Evolutionary conservation across 37 sponge, comb jelly and placozoan genomes (phyloP).

Genomic region (Geodia barretti): DNA sequence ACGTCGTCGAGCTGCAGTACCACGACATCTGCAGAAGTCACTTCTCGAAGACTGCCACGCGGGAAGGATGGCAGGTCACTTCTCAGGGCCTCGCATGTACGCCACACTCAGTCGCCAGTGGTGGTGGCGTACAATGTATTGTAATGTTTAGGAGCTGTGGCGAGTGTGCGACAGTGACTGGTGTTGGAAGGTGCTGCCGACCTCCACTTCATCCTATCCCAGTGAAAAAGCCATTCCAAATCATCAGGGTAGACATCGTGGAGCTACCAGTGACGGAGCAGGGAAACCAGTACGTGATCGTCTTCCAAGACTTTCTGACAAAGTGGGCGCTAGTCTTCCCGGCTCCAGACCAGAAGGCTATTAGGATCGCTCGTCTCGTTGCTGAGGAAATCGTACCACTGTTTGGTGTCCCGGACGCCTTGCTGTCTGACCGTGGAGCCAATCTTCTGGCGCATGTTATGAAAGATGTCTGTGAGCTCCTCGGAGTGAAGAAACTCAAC

Average conservation of each 20-base stretch:
- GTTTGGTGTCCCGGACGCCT: conserved; percentile 34
- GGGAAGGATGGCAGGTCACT: conserved; percentile 54
- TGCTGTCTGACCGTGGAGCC: conserved; percentile 32
- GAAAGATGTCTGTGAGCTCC: conserved; percentile 32
- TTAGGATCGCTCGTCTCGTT: conserved; percentile 26
- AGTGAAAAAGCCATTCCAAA: conserved; percentile 50
- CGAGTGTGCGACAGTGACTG: conserved; percentile 27
- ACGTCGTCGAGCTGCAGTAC: conserved; percentile 44
- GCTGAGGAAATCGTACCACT: conserved; percentile 29
- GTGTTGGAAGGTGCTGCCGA: not conserved
- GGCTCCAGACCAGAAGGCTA: conserved; percentile 45
- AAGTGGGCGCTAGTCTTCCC: conserved; percentile 61
- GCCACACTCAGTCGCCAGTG: not conserved
- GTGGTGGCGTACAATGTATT: conserved; percentile 64
- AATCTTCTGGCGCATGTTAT: conserved; percentile 34
- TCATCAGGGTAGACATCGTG: conserved; percentile 53
- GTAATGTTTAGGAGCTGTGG: no score
- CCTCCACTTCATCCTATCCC: conserved; percentile 63
- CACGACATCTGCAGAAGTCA: conserved; percentile 9
- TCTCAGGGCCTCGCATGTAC: conserved; percentile 45
- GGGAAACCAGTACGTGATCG: conserved; percentile 51
- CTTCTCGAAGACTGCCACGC: conserved; percentile 35
- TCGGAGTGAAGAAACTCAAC: conserved; percentile 36
- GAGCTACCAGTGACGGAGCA: conserved; percentile 34
- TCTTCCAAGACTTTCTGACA: conserved; percentile 59